Percentiles rank a stretch among this genome's conserved stretches.
Conservation (phyloP, 2,888 invertebrate species). For the Siphlonurus alternatus region DNA sequence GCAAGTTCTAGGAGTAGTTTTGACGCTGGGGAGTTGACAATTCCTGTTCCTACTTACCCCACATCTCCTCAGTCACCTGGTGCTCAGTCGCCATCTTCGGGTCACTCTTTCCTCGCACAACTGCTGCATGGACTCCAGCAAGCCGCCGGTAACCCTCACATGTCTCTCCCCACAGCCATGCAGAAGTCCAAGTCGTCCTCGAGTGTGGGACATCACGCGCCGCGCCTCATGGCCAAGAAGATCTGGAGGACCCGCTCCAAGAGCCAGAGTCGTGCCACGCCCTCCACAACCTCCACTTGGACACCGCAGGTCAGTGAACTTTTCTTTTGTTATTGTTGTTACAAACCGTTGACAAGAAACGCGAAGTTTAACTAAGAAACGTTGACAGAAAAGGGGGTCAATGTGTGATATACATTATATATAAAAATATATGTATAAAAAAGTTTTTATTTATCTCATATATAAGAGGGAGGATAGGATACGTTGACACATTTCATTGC, state of each 20-base stretch:
- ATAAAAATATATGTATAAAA: too few species aligned
- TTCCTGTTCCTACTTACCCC: not conserved
- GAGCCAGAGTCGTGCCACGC: conserved; percentile 49
- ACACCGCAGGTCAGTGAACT: conserved; percentile 61
- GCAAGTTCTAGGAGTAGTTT: conserved; percentile 36
- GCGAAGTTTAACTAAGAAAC: too few species aligned
- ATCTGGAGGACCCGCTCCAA: conserved; percentile 74
- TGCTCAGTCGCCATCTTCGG: conserved; percentile 19
- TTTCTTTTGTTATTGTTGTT: too few species aligned
- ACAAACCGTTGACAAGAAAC: too few species aligned
- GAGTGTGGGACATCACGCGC: conserved; percentile 60
- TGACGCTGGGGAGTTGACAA: conserved; percentile 20
- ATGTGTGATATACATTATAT: too few species aligned
- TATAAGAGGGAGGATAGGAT: too few species aligned
- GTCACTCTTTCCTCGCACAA: conserved; percentile 45
- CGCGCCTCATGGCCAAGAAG: conserved; percentile 60
- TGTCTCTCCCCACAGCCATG: conserved; percentile 37
- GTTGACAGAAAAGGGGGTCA: too few species aligned
- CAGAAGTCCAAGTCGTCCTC: conserved; percentile 82
- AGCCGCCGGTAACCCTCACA: conserved; percentile 14
- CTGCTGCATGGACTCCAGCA: conserved; percentile 37
- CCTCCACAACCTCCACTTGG: conserved; percentile 47
- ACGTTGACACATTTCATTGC: too few species aligned
- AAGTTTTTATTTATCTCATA: too few species aligned
- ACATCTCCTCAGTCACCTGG: not conserved